Evolutionary conservation across 2,797 vertebrate genomes (phyloP).

Genomic region (Coilia nasus): DNA sequence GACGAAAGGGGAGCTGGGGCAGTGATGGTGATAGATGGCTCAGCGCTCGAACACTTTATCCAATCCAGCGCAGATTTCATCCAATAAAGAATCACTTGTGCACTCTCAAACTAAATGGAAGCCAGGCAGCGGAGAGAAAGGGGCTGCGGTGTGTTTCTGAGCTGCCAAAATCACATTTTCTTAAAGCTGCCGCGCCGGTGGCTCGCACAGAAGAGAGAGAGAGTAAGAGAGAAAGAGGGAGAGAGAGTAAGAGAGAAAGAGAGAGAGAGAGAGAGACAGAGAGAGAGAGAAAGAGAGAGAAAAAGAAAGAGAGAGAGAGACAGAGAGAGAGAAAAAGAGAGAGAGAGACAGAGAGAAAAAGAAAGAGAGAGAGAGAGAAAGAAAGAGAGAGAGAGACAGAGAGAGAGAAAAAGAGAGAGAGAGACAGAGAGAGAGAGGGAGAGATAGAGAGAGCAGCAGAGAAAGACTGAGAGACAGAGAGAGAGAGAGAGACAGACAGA

Average conservation of each 20-base stretch:
- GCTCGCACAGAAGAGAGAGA: constrained; percentile 60
- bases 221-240: not conserved
- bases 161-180: constrained; percentile 87
- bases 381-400: constrained; percentile 24
- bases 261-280: constrained; percentile 42
- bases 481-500: not conserved
- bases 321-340: constrained; percentile 49
- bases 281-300: constrained; percentile 16
- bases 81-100: constrained; percentile 89
- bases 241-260: not conserved
- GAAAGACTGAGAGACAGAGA: not conserved
- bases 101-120: constrained; percentile 88
- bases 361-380: constrained; percentile 45
- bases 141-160: constrained; percentile 82
- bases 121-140: constrained; percentile 82
- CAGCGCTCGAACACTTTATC: constrained; percentile 87
- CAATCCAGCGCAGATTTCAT: constrained; percentile 87
- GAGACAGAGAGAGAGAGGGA: constrained; percentile 48
- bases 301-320: constrained; percentile 38
- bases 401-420: not conserved
- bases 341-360: too few species aligned
- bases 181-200: constrained; percentile 78
- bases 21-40: constrained; percentile 87
- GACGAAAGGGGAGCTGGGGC: constrained; percentile 79
- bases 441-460: constrained; percentile 45